Evolutionary conservation across 2,888 invertebrate genomes (phyloP).

Genomic region (Mythimna vitellina): DNA sequence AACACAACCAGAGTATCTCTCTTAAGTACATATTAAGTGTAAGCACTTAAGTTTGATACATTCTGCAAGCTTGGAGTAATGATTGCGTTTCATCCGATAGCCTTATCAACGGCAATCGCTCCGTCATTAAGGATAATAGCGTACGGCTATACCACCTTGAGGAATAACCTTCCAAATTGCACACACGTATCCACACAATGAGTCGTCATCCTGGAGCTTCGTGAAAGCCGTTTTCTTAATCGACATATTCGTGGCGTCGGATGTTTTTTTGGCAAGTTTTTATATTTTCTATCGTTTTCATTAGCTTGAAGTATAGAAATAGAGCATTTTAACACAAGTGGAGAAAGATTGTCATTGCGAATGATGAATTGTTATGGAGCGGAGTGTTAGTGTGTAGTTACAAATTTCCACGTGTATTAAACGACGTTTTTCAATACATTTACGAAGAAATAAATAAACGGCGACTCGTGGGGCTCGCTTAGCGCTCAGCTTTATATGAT

Average conservation of each 20-base stretch:
- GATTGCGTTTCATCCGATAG: slow-evolving; percentile 56
- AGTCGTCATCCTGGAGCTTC: background rate
- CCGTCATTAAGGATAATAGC: slow-evolving; percentile 57
- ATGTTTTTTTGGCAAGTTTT: background rate
- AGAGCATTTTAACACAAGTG: too few relatives aligned
- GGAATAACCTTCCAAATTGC: slow-evolving; percentile 11
- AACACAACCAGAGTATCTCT: slow-evolving; percentile 21
- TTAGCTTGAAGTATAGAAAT: background rate
- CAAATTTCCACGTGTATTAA: too few relatives aligned
- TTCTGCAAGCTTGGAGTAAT: slow-evolving; percentile 51
- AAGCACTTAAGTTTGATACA: slow-evolving; percentile 49
- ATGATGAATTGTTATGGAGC: too few relatives aligned
- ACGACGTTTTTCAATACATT: too few relatives aligned
- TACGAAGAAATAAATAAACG: too few relatives aligned
- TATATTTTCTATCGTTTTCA: slow-evolving; percentile 2
- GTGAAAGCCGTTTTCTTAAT: background rate
- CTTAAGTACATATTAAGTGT: slow-evolving; percentile 31
- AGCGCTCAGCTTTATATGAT: too few relatives aligned
- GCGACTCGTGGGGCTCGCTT: too few relatives aligned
- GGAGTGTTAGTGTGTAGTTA: too few relatives aligned
- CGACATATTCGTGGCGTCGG: background rate
- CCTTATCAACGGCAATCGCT: slow-evolving; percentile 54
- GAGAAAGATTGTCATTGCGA: too few relatives aligned
- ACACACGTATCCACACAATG: too few relatives aligned
- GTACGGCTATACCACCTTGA: slow-evolving; percentile 17